A percentile compares a stretch with the other conserved stretches of the same genome.
phyloP scores from a whole-genome alignment of 2,113 vertebrate species.

The Oncorhynchus masou region DNA sequence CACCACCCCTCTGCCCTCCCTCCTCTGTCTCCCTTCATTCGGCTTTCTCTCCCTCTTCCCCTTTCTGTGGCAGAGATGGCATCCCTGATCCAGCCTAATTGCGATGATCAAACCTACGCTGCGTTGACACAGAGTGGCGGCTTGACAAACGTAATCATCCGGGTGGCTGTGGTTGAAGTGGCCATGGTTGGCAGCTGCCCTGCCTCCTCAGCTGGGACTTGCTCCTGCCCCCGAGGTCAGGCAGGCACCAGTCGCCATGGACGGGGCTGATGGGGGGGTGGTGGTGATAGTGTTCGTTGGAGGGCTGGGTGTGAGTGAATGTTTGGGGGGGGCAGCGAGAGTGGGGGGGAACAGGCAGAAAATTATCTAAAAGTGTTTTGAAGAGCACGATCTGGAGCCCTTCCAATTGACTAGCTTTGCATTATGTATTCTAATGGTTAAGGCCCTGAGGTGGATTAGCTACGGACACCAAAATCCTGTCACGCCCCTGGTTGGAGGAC shows the following conservation, averaged over 20 bases:
- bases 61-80: conserved; percentile 18
- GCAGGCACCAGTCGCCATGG: conserved; percentile 43
- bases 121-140: conserved; percentile 74
- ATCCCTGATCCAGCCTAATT: conserved; percentile 65
- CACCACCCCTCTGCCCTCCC: neutral
- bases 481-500: conserved; percentile 13
- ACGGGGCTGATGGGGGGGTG: neutral
- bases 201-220: conserved; percentile 73
- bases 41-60: neutral
- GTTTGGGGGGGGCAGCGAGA: conserved; percentile 32
- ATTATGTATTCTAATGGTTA: conserved; percentile 66
- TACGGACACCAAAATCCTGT: conserved; percentile 38
- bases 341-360: conserved; percentile 31
- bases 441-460: conserved; percentile 47
- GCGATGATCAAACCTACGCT: conserved; percentile 67
- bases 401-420: conserved; percentile 72
- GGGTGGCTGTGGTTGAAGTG: conserved; percentile 71
- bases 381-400: conserved; percentile 72
- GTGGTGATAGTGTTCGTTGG: conserved; percentile 8
- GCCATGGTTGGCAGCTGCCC: conserved; percentile 76
- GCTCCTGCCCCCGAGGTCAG: conserved; percentile 58
- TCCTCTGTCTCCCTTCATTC: neutral
- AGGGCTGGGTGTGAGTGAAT: conserved; percentile 22
- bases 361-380: conserved; percentile 70
- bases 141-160: conserved; percentile 80